Percentiles rank a stretch among this genome's conserved stretches.
Conservation (phyloP, 2,888 invertebrate species). For the Drosophila lacicola region DNA sequence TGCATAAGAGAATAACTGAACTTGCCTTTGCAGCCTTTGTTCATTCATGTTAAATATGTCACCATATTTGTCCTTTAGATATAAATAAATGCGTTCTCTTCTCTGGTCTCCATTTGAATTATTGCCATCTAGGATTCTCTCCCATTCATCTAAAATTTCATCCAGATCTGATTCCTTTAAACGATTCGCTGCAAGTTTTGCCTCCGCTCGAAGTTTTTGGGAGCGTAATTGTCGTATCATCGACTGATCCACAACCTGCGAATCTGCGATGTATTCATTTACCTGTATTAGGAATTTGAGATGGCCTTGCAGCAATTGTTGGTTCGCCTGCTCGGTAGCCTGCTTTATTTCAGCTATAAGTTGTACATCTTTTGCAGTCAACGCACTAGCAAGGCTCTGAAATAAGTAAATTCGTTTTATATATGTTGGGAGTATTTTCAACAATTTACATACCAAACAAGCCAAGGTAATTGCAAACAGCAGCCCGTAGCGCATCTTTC, state of each 20-base stretch:
- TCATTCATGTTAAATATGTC: background rate
- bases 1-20: background rate
- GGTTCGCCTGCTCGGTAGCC: background rate
- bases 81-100: background rate
- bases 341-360: slow-evolving; percentile 20
- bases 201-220: background rate
- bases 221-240: background rate
- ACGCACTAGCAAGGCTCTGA: slow-evolving; percentile 11
- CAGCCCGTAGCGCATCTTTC: slow-evolving; percentile 16
- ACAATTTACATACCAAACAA: slow-evolving; percentile 4
- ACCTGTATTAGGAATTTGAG: background rate
- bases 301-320: background rate
- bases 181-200: background rate
- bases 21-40: background rate
- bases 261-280: background rate
- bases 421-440: no score
- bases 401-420: background rate
- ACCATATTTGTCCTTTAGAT: background rate
- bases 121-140: background rate
- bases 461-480: background rate
- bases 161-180: background rate
- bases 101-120: background rate
- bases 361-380: background rate
- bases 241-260: background rate
- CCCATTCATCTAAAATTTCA: fast-evolving